These are phyloP conservation scores for Dunckerocampus dactyliophorus DNA, from an alignment of 2,113 vertebrate genomes.

Conservation along the genomic window DNA sequence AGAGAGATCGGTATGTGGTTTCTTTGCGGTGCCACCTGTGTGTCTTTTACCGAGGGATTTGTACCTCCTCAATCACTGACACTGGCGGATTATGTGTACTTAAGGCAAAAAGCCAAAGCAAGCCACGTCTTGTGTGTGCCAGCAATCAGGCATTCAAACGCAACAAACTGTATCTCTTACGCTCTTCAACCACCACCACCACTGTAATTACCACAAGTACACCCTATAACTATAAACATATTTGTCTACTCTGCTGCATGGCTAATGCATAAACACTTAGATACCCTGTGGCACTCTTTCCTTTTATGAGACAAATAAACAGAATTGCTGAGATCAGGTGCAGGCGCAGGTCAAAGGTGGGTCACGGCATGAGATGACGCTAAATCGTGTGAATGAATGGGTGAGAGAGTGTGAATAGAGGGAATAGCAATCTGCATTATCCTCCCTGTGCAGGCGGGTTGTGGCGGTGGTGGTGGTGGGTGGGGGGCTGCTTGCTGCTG, in stretches of 20 bases:
- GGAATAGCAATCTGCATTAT: too few relatives aligned
- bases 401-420: too few relatives aligned
- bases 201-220: conserved; percentile 46
- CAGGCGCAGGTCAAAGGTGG: conserved; percentile 51
- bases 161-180: conserved; percentile 24
- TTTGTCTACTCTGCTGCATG: conserved; percentile 24
- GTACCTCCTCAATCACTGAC: conserved; percentile 79
- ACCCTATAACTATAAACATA: conserved; percentile 11
- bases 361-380: conserved; percentile 38
- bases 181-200: neutral
- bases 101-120: conserved; percentile 67
- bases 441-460: too few relatives aligned
- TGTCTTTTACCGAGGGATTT: conserved; percentile 75
- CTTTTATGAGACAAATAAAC: neutral
- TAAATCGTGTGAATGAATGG: neutral
- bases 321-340: conserved; percentile 3
- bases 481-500: neutral
- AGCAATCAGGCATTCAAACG: conserved; percentile 59
- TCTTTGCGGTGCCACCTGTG: conserved; percentile 71
- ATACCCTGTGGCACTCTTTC: conserved; percentile 12
- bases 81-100: conserved; percentile 76
- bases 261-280: conserved; percentile 22
- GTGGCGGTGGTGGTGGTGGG: too few relatives aligned
- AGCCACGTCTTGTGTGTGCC: conserved; percentile 67
- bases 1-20: conserved; percentile 53